Base-by-base conservation (phyloP, 2,113 vertebrate genomes). In the Thomomys bottae region DNA sequence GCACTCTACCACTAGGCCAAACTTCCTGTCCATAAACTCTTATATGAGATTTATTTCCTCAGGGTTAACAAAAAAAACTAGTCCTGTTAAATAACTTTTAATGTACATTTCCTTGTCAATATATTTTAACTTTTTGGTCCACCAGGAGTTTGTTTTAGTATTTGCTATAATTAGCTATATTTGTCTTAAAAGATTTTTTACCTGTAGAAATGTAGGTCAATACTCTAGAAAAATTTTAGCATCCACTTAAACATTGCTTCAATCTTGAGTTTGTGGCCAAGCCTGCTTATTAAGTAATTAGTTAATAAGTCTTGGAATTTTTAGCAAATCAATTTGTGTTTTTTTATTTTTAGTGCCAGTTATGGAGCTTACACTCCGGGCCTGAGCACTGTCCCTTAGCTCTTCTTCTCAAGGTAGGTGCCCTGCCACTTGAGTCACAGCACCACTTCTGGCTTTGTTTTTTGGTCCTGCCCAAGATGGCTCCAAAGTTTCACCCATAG, bases 281-380 rank as follows among this genome's bases (percentile, higher is more conserved):
- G 54, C 26, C 64, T 79, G 82, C 59, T 90, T 64, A 15, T 76
- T 92, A 73, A 92, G n/a, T 78, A 66, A 85, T 88, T 54, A 76
- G 20, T 75, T 89, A 63, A 38, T 84, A 77, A 85, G 32, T 84
- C 57, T 85, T 89, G 73, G 38, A 59, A 81, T 72, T 84, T 89
- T 67, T 80, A 57, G 71, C 17, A 38, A n/a, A n/a, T n/a, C n/a
- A n/a, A n/a, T n/a, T n/a, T n/a, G n/a, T n/a, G n/a, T n/a, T n/a
- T n/a, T n/a, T n/a, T n/a, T n/a, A n/a, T n/a, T n/a, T n/a, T n/a
- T n/a, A n/a, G n/a, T n/a, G n/a, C n/a, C n/a, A n/a, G n/a, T n/a
- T n/a, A n/a, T n/a, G n/a, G n/a, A n/a, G n/a, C n/a, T n/a, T n/a
- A n/a, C n/a, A n/a, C n/a, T n/a, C n/a, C n/a, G n/a, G n/a, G n/a